Evolutionary conservation across 2,797 vertebrate genomes (phyloP), one percentile per base, ranked within the genome.

Genomic region (Dendrocincla tyrannina): DNA sequence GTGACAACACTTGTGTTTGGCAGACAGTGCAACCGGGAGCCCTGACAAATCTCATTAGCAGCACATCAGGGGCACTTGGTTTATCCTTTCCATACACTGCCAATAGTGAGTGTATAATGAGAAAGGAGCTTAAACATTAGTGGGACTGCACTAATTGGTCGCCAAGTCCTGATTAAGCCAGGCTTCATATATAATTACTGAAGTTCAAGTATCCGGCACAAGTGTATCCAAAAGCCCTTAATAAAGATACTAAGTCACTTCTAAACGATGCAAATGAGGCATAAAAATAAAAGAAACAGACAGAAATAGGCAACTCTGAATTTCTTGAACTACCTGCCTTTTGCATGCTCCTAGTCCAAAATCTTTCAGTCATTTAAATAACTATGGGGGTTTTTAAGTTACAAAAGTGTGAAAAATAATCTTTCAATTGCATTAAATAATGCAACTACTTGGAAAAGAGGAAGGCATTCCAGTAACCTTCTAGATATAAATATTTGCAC

Each of bases 1-100:
- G 95, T 97, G 97, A 97, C 96, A 97, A 97, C 95, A 96, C 87
- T 96, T 95, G 92, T 87, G 92, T 89, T 96, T 97, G 96, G 95
- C 96, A 97, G 93, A 64, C 89, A 95, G 93, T 79, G 88, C 93
- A 96, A 96, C 93, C 82, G 94, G 95, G 93, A 96, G 95, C 94
- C 95, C 95, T 97, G 96, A 97, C 94, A 96, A 97, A 97, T 95
- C 95, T 97, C 97, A 97, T 97, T 97, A 97, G 91, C 90, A 78
- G 94, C 94, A 96, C 95, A 96, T 96, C 93, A 91, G 94, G 93
- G 96, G 88, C 96, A 91, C 89, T 96, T 41, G 24, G 85, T 87
- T 95, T 96, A 93, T 96, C 90, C 95, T 91, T 93, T 85, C 74
- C 46, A 94, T 91, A 77, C 95, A 66, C 73, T 69, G 95, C 96